Conservation (phyloP, 2,797 vertebrate species). For the Psittacula echo region DNA sequence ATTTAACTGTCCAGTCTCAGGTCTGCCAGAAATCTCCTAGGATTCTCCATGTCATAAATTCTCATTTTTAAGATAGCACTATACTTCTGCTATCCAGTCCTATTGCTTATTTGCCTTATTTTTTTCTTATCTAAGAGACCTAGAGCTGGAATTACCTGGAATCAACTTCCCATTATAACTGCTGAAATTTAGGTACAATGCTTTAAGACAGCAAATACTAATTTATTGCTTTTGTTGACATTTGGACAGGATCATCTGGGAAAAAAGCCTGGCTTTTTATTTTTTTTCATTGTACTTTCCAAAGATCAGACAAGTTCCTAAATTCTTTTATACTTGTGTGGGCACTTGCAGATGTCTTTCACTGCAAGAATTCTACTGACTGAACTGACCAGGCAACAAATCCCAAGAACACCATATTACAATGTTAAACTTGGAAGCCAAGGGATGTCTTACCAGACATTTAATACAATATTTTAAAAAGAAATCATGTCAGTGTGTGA, state of each 20-base stretch:
- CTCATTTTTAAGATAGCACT: not conserved
- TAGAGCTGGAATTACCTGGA: not conserved
- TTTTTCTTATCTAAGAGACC: not conserved
- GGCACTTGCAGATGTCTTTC: not conserved
- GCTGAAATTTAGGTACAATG: not conserved
- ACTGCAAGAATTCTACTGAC: not conserved
- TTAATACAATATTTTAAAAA: not conserved
- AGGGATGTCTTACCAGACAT: conserved; percentile 33
- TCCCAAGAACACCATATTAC: not conserved
- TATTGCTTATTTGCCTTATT: not conserved
- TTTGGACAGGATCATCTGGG: not conserved
- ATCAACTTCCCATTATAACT: not conserved
- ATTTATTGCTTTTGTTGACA: not conserved
- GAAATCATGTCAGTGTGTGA: conserved; percentile 1
- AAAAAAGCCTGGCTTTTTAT: not conserved
- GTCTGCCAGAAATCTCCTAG: not conserved
- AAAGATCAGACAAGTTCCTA: not conserved
- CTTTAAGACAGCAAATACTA: not conserved
- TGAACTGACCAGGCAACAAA: not conserved
- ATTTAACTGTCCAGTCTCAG: not conserved
- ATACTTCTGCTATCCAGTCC: not conserved
- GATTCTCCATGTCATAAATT: not conserved
- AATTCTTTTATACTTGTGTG: not conserved
- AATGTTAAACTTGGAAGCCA: conserved; percentile 21
- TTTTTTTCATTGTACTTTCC: not conserved